These are phyloP conservation scores for Acrocyrtus sp. DNA, from an alignment of 2,888 invertebrate genomes.

Conservation along the genomic window DNA sequence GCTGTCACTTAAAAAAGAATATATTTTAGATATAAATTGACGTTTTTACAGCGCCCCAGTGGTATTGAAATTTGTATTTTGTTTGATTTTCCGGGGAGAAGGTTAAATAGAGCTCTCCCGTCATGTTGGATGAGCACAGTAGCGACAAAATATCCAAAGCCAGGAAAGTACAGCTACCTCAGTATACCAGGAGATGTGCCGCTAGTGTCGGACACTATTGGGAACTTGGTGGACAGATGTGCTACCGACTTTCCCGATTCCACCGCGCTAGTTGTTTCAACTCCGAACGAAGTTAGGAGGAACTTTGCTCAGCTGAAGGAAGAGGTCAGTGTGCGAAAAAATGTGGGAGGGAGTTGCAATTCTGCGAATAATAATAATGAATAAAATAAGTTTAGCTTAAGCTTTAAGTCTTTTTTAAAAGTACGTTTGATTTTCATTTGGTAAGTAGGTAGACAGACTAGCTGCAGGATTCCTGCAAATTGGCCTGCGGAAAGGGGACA, in stretches of 20 bases:
- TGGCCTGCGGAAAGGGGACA: conserved; percentile 78
- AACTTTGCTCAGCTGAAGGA: conserved; percentile 70
- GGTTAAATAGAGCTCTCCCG: too few species aligned
- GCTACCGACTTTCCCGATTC: conserved; percentile 70
- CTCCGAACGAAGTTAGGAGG: conserved; percentile 69
- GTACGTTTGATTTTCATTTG: neutral
- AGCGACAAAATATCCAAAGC: conserved; percentile 13
- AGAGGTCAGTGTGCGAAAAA: conserved; percentile 66
- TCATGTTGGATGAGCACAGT: conserved; percentile 5
- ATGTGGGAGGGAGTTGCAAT: too few species aligned
- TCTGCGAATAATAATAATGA: neutral
- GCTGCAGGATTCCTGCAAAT: conserved; percentile 78
- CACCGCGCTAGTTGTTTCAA: conserved; percentile 71
- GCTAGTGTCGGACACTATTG: conserved; percentile 70
- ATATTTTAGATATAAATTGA: neutral
- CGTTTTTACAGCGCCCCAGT: neutral
- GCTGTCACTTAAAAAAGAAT: too few species aligned
- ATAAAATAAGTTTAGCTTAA: too few species aligned
- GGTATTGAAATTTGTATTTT: too few species aligned
- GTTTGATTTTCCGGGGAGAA: neutral
- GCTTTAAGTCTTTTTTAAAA: too few species aligned
- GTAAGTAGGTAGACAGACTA: conserved; percentile 73
- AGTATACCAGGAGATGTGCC: conserved; percentile 70
- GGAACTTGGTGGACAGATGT: conserved; percentile 71
- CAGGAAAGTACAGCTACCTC: conserved; percentile 42